Evolutionary conservation across 2,797 vertebrate genomes (phyloP), one percentile per base, ranked within the genome.

Genomic region (Bradypus variegatus): DNA sequence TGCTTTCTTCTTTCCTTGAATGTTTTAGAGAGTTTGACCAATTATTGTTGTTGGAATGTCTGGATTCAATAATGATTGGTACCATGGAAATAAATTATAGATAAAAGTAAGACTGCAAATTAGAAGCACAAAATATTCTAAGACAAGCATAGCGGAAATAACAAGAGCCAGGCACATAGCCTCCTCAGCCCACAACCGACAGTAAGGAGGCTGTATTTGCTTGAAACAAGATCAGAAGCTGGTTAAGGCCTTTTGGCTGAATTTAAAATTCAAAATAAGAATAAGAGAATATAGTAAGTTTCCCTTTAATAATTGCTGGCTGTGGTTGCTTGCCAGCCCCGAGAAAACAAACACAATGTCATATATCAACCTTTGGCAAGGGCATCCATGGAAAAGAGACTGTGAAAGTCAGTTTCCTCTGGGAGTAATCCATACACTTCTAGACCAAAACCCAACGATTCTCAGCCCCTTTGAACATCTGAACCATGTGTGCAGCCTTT

Each of bases 21-120:
- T 85, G 53, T 88, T 91, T 89, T 84, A 94, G 64, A 94, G 64
- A 45, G 50, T 90, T 92, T 87, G 53, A 69, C 15, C 38, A 72
- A 14, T 75, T 83, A 60, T 1, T 45, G 41, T 60, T 69, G 36
- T 33, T 91, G 53, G 48, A 62, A 38, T 65, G 73, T 73, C 53
- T 33, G 53, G 50, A 90, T 93, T 91, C 69, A 81, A 58, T 72
- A 86, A 79, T 85, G 62, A 89, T 14, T 83, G 48, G 15, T 33
- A 70, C 33, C 60, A 50, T 13, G 48, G 75, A 75, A 79, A 93
- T 88, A 93, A 64, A 78, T 75, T 60, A 19, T n/a, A 84, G 70
- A 78, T 78, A 89, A 86, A 79, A 72, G 18, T 21, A 69, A 53
- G 45, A 64, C 15, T 19, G 41, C 18, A 76, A 16, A 79, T 85